These are phyloP conservation scores for Anastrepha obliqua DNA, from an alignment of 1,140 invertebrate species.

Conservation along the genomic window DNA sequence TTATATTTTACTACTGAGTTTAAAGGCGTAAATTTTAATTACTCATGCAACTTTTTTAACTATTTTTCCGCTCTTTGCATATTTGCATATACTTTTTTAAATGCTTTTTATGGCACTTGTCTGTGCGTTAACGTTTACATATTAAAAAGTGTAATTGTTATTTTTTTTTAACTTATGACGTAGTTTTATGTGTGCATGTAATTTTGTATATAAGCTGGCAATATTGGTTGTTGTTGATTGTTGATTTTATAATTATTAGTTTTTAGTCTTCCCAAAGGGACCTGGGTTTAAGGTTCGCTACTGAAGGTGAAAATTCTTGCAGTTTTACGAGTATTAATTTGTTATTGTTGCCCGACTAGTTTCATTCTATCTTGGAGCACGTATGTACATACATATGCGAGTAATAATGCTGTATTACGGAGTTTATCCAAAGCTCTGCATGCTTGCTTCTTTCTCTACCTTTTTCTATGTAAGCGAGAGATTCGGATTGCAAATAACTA, in stretches of 20 bases:
- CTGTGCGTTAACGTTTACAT: background rate
- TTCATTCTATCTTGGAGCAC: background rate
- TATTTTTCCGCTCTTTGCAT: background rate
- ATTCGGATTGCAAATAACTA: background rate
- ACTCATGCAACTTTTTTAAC: background rate
- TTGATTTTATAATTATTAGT: constrained; percentile 1
- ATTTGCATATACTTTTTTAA: constrained; percentile 34
- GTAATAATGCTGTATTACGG: background rate
- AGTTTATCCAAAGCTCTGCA: background rate
- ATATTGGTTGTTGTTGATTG: background rate
- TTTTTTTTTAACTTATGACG: constrained; percentile 7
- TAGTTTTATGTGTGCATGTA: background rate
- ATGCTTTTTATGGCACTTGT: background rate
- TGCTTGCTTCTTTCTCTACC: background rate
- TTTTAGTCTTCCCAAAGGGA: background rate
- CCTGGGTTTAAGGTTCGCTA: constrained; percentile 25
- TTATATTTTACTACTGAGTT: constrained; percentile 1
- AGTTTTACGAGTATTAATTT: constrained; percentile 5
- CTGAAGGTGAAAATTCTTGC: constrained; percentile 4
- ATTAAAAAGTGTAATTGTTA: constrained; percentile 8
- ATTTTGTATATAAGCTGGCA: too few relatives aligned
- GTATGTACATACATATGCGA: too few relatives aligned
- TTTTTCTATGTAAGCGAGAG: too few relatives aligned
- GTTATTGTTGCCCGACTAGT: background rate
- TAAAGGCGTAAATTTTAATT: background rate